phyloP scores from a whole-genome alignment of 2,888 invertebrate genomes.

The Balanococcus diminutus region DNA sequence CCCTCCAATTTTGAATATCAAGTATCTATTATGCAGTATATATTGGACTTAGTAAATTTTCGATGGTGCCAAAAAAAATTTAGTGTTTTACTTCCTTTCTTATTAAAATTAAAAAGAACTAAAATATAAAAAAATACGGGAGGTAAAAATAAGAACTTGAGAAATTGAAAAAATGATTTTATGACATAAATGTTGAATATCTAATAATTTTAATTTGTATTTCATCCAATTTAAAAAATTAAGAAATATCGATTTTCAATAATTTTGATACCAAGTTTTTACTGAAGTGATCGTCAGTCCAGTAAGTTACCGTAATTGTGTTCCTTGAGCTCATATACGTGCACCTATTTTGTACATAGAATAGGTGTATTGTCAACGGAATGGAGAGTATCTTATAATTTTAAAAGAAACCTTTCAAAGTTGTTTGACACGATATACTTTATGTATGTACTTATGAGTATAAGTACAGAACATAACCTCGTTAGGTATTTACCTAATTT shows the following conservation, averaged over 20 bases:
- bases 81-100: not conserved
- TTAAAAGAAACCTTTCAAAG: not conserved
- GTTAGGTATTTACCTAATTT: conserved; percentile 9
- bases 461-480: not conserved
- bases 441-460: not conserved
- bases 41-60: no score
- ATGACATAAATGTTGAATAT: no score
- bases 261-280: not conserved
- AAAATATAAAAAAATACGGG: no score
- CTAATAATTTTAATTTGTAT: not conserved
- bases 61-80: not conserved
- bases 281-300: not conserved
- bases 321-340: not conserved
- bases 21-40: no score
- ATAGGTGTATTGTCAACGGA: not conserved
- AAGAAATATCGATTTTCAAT: not conserved
- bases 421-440: not conserved
- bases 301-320: not conserved
- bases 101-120: not conserved
- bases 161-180: no score
- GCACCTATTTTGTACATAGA: not conserved
- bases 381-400: not conserved
- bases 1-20: no score
- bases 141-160: no score
- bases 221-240: not conserved